phyloP scores from a whole-genome alignment of 2,797 vertebrate genomes.

The Phrynocephalus vlangalii region DNA sequence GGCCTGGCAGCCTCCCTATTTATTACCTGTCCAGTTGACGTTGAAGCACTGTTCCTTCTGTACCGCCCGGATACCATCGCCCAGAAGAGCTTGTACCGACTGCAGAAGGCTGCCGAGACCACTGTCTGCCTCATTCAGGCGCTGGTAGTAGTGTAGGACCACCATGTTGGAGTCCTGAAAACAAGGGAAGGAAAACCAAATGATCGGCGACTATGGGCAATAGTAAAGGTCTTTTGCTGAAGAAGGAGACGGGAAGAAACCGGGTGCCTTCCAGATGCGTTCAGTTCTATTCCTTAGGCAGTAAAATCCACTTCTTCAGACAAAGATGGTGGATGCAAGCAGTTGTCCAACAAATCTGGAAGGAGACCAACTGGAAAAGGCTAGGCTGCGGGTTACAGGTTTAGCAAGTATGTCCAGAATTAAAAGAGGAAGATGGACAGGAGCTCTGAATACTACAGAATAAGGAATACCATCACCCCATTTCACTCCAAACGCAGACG shows the following conservation, averaged over 20 bases:
- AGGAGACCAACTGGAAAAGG: no score
- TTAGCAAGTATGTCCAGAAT: neutral
- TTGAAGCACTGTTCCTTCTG: slow-evolving; percentile 75
- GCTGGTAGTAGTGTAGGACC: slow-evolving; percentile 30
- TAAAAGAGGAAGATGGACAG: neutral
- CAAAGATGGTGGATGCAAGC: no score
- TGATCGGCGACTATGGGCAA: no score
- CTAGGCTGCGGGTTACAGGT: neutral
- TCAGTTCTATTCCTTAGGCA: no score
- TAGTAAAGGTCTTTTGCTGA: neutral
- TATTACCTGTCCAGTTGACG: slow-evolving; percentile 73
- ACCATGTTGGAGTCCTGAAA: slow-evolving; percentile 13
- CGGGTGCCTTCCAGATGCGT: neutral
- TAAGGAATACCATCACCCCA: neutral
- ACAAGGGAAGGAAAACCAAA: neutral
- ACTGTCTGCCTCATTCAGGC: slow-evolving; percentile 71
- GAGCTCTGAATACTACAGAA: neutral
- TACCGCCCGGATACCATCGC: slow-evolving; percentile 33
- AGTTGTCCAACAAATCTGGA: no score
- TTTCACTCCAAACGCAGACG: neutral
- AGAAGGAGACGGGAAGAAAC: neutral
- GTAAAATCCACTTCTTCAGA: no score
- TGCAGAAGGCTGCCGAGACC: slow-evolving; percentile 10
- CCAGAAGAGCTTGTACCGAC: slow-evolving; percentile 41
- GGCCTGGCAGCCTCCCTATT: neutral